Evolutionary conservation across 2,113 vertebrate species (phyloP), one percentile per base, ranked within the genome.

Genomic region (Bubo scandiacus): DNA sequence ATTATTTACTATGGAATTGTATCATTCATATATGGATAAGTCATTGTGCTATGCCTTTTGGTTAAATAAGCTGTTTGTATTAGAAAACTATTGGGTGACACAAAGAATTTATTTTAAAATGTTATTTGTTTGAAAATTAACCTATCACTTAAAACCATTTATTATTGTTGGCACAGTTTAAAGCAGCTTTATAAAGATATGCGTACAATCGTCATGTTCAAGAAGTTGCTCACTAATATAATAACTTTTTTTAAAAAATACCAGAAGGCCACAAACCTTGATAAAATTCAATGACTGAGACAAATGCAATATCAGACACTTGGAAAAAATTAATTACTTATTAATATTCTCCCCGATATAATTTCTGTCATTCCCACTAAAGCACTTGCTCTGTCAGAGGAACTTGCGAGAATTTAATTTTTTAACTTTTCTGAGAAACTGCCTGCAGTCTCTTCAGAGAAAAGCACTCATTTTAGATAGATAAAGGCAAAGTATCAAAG

Each of bases 141-240:
- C 5, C 5, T 29, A 40, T 36, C 7, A 63, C 36, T 88, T 90
- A 54, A 85, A 91, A 29, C 4, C 6, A 26, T 4, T 63, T 51
- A 6, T 3, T 55, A 25, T 1, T 72, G 8, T 1, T 75, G 38
- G 40, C 52, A 77, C 12, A 81, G 5, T 80, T 81, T 67, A 84
- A 47, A 86, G 38, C 15, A 81, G 26, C 16, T 79, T 87, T 61
- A 65, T 11, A 79, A 51, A 71, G 11, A 8, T 30, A 61, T 4
- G 9, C 4, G 15, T 34, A 63, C 0, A 0, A 63, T 2, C 16
- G 29, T 19, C 43, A 52, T 0, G 3, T 45, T 67, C 21, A 67
- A 81, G 42, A 90, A 52, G 5, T 27, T 74, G 47, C 16, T 68
- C n/a, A 40, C 16, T 21, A 81, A 49, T 40, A 66, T 23, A 4